These are phyloP conservation scores for Pteromalus puparum DNA, from an alignment of 1,140 invertebrate genomes.

Conservation along the genomic window DNA sequence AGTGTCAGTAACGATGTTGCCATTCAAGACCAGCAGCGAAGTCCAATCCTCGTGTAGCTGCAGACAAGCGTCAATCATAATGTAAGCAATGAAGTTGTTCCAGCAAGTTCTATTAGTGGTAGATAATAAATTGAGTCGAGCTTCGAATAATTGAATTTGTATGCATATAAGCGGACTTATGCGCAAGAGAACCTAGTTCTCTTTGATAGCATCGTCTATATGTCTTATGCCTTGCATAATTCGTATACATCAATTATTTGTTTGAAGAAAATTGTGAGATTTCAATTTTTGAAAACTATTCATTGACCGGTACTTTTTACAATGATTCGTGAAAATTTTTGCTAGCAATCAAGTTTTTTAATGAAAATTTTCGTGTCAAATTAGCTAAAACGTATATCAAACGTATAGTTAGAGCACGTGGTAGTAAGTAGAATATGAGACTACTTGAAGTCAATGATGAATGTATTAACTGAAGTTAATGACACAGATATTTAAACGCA, in stretches of 20 bases:
- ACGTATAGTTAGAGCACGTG: too few species aligned
- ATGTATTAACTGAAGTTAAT: too few species aligned
- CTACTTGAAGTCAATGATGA: too few species aligned
- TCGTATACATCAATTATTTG: background rate
- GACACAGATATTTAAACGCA: too few species aligned
- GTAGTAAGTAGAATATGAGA: too few species aligned
- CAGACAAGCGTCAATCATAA: background rate
- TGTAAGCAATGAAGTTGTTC: background rate
- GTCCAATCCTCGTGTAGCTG: constrained; percentile 65
- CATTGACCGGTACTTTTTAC: background rate
- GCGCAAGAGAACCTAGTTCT: background rate
- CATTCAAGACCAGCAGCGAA: constrained; percentile 69
- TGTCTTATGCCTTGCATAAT: background rate
- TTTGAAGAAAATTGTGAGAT: background rate
- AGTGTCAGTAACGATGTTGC: constrained; percentile 75
- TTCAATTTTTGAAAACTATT: background rate
- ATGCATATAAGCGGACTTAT: background rate
- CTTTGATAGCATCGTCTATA: background rate
- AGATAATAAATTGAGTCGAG: background rate
- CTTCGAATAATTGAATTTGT: background rate
- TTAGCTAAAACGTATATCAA: too few species aligned
- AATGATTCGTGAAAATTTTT: too few species aligned
- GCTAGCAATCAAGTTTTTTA: too few species aligned
- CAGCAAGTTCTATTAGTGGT: too few species aligned
- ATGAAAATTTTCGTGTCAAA: too few species aligned